phyloP scores from a whole-genome alignment of 2,113 vertebrate genomes.

The Aptenodytes forsteri region DNA sequence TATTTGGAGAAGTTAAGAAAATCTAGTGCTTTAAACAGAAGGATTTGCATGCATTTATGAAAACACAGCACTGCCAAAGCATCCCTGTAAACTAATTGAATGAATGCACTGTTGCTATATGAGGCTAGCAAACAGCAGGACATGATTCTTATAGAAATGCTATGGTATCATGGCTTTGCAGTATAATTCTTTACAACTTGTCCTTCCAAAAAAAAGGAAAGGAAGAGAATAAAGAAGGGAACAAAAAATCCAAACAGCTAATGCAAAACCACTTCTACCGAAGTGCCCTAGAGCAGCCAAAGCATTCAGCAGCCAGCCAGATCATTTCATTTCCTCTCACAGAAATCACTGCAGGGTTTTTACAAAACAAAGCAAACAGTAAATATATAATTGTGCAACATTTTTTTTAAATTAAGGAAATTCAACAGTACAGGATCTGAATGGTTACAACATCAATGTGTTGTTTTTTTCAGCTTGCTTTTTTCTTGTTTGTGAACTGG shows the following conservation, averaged over 20 bases:
- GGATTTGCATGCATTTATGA: conserved; percentile 18
- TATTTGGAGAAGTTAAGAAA: not conserved
- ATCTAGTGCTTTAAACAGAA: not conserved
- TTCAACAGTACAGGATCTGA: not conserved
- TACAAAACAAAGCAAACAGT: conserved; percentile 11
- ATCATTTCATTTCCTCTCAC: not conserved
- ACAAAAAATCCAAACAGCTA: not conserved
- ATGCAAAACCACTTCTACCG: not conserved
- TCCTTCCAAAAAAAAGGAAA: not conserved
- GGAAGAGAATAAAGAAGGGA: not conserved
- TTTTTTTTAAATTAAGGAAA: not conserved
- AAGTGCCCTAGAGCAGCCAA: not conserved
- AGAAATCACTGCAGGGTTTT: conserved; percentile 14
- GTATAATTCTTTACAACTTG: not conserved
- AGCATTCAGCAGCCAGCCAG: not conserved
- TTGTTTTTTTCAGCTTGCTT: not conserved
- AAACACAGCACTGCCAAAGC: not conserved
- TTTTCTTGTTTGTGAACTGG: not conserved
- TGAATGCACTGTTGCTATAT: not conserved
- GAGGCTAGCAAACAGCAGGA: not conserved
- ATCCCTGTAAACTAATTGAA: not conserved
- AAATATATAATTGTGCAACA: conserved; percentile 12
- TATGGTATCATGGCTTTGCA: not conserved
- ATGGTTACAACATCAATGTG: not conserved
- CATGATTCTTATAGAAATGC: not conserved